phyloP scores from a whole-genome alignment of 2,113 vertebrate genomes.

The Bostrychus sinensis region DNA sequence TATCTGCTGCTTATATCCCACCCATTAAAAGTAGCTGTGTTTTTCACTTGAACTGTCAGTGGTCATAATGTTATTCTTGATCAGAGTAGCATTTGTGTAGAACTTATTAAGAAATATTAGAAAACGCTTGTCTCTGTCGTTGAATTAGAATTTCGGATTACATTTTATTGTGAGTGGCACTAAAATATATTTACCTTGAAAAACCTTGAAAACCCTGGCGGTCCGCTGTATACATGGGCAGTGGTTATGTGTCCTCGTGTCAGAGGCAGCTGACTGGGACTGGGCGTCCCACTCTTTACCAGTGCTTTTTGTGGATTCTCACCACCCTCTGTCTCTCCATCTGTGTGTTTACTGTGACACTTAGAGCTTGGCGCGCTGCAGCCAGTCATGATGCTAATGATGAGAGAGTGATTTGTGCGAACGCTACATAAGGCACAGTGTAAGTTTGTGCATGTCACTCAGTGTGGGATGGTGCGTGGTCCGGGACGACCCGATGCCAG shows the following conservation, averaged over 20 bases:
- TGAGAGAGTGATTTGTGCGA: slow-evolving; percentile 53
- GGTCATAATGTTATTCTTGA: no score
- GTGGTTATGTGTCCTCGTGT: neutral
- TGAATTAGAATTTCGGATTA: neutral
- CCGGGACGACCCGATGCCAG: slow-evolving; percentile 54
- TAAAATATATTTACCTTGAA: no score
- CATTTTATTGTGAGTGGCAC: no score
- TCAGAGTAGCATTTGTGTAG: no score
- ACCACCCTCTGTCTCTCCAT: slow-evolving; percentile 66
- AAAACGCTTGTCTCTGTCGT: no score
- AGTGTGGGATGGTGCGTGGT: slow-evolving; percentile 30
- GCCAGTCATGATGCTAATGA: slow-evolving; percentile 69
- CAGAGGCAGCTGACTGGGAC: slow-evolving; percentile 39
- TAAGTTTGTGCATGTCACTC: slow-evolving; percentile 34
- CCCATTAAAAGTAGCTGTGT: no score
- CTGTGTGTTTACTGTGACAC: slow-evolving; percentile 74
- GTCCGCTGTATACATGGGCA: slow-evolving; percentile 14
- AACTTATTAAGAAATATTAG: no score
- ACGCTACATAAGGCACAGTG: slow-evolving; percentile 35
- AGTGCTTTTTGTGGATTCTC: slow-evolving; percentile 40
- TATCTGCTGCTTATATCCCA: no score
- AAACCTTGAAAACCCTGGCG: slow-evolving; percentile 10
- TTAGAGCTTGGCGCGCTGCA: slow-evolving; percentile 61
- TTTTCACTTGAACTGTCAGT: no score
- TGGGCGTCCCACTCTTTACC: slow-evolving; percentile 56